phyloP scores from a whole-genome alignment of 2,888 invertebrate genomes.

The Melinaea menophilus region DNA sequence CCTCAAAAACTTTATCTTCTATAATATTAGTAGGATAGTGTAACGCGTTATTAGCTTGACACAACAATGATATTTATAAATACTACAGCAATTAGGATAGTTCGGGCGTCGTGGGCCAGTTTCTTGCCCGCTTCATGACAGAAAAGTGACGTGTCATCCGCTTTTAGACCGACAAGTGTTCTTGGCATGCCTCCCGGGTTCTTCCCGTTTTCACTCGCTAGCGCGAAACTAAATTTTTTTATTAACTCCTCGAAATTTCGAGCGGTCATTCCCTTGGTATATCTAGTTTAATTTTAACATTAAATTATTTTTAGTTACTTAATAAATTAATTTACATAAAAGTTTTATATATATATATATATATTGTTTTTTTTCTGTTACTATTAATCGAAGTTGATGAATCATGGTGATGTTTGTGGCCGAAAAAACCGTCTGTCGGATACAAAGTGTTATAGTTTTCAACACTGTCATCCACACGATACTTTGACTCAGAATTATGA shows the following conservation, averaged over 20 bases:
- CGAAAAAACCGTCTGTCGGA: constrained; percentile 9
- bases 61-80: constrained; percentile 35
- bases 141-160: constrained; percentile 59
- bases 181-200: constrained; percentile 56
- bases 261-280: constrained; percentile 19
- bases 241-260: constrained; percentile 27
- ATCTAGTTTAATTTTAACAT: neutral
- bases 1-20: neutral
- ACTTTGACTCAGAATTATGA: constrained; percentile 10
- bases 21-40: constrained; percentile 18
- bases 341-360: neutral
- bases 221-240: constrained; percentile 40
- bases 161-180: constrained; percentile 63
- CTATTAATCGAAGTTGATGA: neutral
- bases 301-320: too few relatives aligned
- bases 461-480: constrained; percentile 10
- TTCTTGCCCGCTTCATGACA: constrained; percentile 40
- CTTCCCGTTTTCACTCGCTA: constrained; percentile 54
- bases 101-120: constrained; percentile 31
- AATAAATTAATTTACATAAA: too few relatives aligned
- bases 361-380: too few relatives aligned
- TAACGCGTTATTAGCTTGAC: constrained; percentile 28
- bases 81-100: constrained; percentile 41
- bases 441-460: constrained; percentile 8
- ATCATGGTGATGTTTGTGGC: constrained; percentile 4